These are phyloP conservation scores for Rhinogobio ventralis DNA, from an alignment of 2,797 vertebrate species.

Conservation along the genomic window DNA sequence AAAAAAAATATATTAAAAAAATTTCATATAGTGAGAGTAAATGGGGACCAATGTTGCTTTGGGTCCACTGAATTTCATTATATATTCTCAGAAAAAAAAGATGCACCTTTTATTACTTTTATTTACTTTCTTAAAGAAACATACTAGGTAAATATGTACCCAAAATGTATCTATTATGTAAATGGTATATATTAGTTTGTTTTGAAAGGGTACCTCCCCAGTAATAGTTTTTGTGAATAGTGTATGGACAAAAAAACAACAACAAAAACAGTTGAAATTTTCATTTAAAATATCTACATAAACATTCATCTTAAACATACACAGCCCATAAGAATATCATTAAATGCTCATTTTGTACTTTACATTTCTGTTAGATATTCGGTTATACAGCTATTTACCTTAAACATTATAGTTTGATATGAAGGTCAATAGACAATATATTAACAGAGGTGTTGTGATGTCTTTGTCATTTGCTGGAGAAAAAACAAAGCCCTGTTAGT, in stretches of 20 bases:
- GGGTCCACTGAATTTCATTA: neutral
- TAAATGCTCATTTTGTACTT: neutral
- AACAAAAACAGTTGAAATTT: neutral
- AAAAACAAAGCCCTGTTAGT: conserved; percentile 32
- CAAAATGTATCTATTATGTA: neutral
- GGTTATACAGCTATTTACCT: neutral
- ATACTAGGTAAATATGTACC: neutral
- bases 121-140: neutral
- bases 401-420: neutral
- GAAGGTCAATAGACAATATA: neutral
- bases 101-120: neutral
- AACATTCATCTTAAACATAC: neutral
- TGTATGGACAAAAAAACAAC: neutral
- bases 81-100: neutral
- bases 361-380: neutral
- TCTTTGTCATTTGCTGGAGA: neutral
- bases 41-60: neutral
- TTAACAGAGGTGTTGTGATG: neutral
- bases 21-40: neutral
- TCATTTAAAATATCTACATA: conserved; percentile 3
- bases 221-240: neutral
- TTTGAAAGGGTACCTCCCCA: neutral
- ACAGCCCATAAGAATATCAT: neutral
- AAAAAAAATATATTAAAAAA: neutral
- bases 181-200: neutral